Evolutionary conservation across 1,140 invertebrate genomes (phyloP).

Genomic region (Sminthurides bifidus): DNA sequence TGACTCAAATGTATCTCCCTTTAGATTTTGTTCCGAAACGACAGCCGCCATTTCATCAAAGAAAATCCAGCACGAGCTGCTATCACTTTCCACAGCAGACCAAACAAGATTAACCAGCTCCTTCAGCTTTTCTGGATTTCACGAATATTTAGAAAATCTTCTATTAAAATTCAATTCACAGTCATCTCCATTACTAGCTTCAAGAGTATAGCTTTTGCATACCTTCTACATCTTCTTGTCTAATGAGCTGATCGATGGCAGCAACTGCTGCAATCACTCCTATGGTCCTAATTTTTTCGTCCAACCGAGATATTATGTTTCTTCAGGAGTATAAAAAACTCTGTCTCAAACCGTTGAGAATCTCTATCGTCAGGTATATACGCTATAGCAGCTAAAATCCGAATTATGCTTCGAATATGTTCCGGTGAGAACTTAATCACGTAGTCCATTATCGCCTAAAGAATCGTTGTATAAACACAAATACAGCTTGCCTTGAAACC

Average conservation of each 20-base stretch:
- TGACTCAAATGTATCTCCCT: not conserved
- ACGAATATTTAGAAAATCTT: no score
- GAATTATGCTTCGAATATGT: constrained; percentile 21
- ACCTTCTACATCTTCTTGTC: constrained; percentile 5
- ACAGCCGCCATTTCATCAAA: constrained; percentile 21
- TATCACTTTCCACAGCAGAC: constrained; percentile 21
- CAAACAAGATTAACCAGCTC: constrained; percentile 23
- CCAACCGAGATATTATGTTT: constrained; percentile 22
- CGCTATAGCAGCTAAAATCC: constrained; percentile 21
- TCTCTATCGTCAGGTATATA: constrained; percentile 14
- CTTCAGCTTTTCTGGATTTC: no score
- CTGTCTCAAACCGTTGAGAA: constrained; percentile 13
- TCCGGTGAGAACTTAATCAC: constrained; percentile 11
- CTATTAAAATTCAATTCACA: no score
- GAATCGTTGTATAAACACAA: not conserved
- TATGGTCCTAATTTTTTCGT: constrained; percentile 10
- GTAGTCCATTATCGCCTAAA: constrained; percentile 18
- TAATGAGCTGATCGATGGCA: constrained; percentile 11
- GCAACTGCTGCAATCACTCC: constrained; percentile 28
- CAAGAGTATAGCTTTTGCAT: not conserved
- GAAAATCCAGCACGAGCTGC: constrained; percentile 25
- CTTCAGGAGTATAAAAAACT: constrained; percentile 26
- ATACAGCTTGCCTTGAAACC: not conserved
- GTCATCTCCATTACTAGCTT: no score
- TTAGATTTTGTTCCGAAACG: not conserved